phyloP scores from a whole-genome alignment of 2,888 invertebrate genomes.

The Axea sp. region DNA sequence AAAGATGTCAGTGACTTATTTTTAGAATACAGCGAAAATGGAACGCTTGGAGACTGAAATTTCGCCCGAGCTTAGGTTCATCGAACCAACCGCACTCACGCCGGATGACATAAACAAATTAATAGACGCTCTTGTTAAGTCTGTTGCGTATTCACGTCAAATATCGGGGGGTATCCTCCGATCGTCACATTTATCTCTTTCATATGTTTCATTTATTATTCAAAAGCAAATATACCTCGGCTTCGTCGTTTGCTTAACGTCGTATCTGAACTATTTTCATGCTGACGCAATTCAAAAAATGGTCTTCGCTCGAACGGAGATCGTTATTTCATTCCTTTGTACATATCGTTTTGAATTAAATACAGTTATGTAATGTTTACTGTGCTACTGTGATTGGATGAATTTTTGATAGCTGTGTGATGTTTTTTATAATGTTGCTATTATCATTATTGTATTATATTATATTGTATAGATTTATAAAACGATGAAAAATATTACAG shows the following conservation, averaged over 20 bases:
- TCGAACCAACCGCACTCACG: conserved; percentile 41
- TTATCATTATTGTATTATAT: too few species aligned
- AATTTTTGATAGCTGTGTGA: too few species aligned
- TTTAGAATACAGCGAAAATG: conserved; percentile 28
- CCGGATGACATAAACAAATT: conserved; percentile 58
- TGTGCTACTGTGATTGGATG: too few species aligned
- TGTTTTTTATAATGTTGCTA: too few species aligned
- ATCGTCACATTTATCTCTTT: conserved; percentile 33
- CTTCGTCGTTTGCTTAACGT: conserved; percentile 21
- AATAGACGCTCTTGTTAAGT: conserved; percentile 48
- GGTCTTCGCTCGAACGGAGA: too few species aligned
- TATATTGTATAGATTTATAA: too few species aligned
- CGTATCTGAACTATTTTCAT: conserved; percentile 10
- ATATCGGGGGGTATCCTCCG: conserved; percentile 15
- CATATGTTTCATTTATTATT: conserved; percentile 32
- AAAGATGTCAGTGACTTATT: conserved; percentile 28
- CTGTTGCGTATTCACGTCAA: conserved; percentile 25
- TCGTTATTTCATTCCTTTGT: too few species aligned
- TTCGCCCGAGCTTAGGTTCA: conserved; percentile 47
- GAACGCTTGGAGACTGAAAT: conserved; percentile 21
- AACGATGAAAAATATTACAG: too few species aligned
- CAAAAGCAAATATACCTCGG: conserved; percentile 40
- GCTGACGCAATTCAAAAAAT: conserved; percentile 28
- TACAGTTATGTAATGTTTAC: too few species aligned
- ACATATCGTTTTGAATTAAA: too few species aligned